phyloP scores from a whole-genome alignment of 2,888 invertebrate genomes.

The Ommatoiulus sabulosus region DNA sequence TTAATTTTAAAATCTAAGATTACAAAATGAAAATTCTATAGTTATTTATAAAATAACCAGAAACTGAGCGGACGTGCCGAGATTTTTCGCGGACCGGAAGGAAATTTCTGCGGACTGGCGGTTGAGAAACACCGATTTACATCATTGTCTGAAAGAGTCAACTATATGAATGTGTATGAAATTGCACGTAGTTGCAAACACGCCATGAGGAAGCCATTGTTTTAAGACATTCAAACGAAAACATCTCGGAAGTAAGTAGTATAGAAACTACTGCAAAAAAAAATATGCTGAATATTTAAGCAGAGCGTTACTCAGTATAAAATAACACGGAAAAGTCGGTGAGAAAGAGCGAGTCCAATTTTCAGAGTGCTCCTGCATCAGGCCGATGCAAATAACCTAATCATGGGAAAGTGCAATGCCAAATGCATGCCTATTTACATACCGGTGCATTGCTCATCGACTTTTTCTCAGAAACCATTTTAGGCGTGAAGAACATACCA shows the following conservation, averaged over 20 bases:
- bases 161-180: background rate
- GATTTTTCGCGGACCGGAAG: too few relatives aligned
- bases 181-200: too few relatives aligned
- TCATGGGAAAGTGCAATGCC: constrained; percentile 11
- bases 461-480: background rate
- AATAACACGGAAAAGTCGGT: background rate
- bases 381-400: constrained; percentile 3
- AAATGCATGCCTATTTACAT: background rate
- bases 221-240: background rate
- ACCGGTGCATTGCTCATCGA: background rate
- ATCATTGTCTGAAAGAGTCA: too few relatives aligned
- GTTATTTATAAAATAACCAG: too few relatives aligned
- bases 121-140: too few relatives aligned
- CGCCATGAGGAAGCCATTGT: too few relatives aligned
- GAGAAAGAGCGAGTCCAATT: background rate
- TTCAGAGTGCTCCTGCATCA: background rate
- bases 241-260: background rate
- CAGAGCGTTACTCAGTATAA: background rate
- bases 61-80: too few relatives aligned
- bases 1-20: too few relatives aligned
- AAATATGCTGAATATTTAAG: background rate
- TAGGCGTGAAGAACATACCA: background rate
- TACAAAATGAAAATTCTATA: too few relatives aligned
- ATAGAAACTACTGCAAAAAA: too few relatives aligned
- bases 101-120: too few relatives aligned